These are phyloP conservation scores for Vombatus ursinus DNA, from an alignment of 2,113 vertebrate species.

Conservation along the genomic window DNA sequence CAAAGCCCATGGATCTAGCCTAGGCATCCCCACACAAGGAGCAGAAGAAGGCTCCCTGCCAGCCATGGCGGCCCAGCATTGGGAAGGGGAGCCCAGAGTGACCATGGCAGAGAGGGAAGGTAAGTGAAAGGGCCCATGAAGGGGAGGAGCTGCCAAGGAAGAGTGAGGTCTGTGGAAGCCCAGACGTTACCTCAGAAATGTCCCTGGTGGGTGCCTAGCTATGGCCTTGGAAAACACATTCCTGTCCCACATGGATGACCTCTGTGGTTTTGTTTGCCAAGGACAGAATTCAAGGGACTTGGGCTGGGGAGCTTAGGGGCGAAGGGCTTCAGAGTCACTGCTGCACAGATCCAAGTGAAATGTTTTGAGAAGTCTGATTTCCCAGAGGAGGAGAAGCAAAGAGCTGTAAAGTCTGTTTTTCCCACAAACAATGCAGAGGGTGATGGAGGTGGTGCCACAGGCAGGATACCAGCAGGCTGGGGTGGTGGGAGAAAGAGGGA, in stretches of 20 bases:
- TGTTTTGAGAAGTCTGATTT: slow-evolving; percentile 66
- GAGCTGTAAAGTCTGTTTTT: slow-evolving; percentile 51
- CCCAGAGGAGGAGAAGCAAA: slow-evolving; percentile 57
- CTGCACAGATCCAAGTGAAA: slow-evolving; percentile 49
- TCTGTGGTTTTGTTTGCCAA: slow-evolving; percentile 47
- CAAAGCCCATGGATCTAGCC: slow-evolving; percentile 43
- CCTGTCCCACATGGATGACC: neutral
- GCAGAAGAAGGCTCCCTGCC: slow-evolving; percentile 12
- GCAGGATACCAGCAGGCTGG: neutral
- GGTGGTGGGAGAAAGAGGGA: neutral
- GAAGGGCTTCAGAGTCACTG: neutral
- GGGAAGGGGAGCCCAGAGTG: slow-evolving; percentile 39
- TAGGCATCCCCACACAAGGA: slow-evolving; percentile 58
- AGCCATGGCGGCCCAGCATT: slow-evolving; percentile 22
- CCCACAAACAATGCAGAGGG: slow-evolving; percentile 28
- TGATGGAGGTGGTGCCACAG: neutral
- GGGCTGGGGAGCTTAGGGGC: slow-evolving; percentile 16
- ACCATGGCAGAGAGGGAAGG: neutral
- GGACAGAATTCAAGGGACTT: slow-evolving; percentile 25
- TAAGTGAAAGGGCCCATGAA: slow-evolving; percentile 30
- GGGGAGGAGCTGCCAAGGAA: neutral
- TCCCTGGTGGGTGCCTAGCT: neutral
- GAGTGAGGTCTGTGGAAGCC: neutral
- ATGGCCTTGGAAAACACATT: neutral
- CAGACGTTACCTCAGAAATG: slow-evolving; percentile 13